phyloP scores from a whole-genome alignment of 2,113 vertebrate genomes.

The Upupa epops region DNA sequence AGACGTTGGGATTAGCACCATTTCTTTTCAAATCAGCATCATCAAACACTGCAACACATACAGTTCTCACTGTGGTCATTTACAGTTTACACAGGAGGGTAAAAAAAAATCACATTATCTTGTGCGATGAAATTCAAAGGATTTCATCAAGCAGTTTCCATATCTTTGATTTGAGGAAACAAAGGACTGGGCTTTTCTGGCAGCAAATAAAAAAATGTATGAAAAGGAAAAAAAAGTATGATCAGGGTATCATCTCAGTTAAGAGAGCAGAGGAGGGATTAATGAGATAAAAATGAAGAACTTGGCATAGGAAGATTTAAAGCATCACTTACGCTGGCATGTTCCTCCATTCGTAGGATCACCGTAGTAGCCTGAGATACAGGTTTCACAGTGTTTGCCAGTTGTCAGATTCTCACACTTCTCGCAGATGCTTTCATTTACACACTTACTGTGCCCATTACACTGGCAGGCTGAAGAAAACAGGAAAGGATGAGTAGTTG shows the following conservation, averaged over 20 bases:
- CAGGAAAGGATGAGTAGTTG: background rate
- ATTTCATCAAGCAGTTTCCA: background rate
- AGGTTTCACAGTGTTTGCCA: constrained; percentile 92
- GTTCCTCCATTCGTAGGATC: constrained; percentile 96
- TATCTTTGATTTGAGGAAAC: background rate
- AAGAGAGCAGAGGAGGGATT: background rate
- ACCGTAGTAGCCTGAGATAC: constrained; percentile 93
- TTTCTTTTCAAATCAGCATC: background rate
- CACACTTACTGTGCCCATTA: constrained; percentile 94
- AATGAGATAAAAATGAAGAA: rapidly evolving
- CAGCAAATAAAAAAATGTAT: background rate
- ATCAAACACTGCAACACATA: background rate
- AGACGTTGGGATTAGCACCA: background rate
- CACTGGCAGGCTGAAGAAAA: constrained; percentile 90
- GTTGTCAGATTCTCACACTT: constrained; percentile 95
- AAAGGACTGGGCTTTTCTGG: background rate
- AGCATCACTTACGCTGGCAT: constrained; percentile 90
- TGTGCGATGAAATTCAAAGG: background rate
- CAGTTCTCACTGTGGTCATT: background rate
- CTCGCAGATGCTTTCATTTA: constrained; percentile 94
- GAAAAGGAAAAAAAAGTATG: background rate
- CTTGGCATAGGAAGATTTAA: rapidly evolving
- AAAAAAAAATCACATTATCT: background rate
- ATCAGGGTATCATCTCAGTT: background rate
- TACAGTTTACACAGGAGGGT: background rate